A percentile compares a stretch with the other conserved stretches of the same genome.
phyloP scores from a whole-genome alignment of 2,888 invertebrate species.

The Agonopterix arenella region DNA sequence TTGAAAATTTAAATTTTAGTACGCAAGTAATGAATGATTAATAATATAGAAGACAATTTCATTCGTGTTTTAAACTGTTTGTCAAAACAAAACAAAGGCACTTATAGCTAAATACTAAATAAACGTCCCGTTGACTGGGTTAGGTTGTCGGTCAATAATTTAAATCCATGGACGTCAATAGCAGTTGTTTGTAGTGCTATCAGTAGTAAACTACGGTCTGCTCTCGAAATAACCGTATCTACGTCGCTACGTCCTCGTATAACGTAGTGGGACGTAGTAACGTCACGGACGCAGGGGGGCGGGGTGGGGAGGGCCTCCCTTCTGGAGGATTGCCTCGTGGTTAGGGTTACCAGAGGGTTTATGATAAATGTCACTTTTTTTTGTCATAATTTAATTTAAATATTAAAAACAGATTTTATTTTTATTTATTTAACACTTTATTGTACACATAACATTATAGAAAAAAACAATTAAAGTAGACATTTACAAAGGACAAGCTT shows the following conservation, averaged over 20 bases:
- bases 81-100: no score
- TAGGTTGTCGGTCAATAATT: slow-evolving; percentile 26
- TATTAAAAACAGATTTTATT: no score
- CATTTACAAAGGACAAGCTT: no score
- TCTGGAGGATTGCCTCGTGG: not conserved
- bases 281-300: slow-evolving; percentile 23
- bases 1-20: no score
- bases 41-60: no score
- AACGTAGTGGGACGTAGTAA: slow-evolving; percentile 46
- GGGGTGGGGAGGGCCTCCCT: slow-evolving; percentile 8
- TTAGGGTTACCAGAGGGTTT: not conserved
- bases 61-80: no score
- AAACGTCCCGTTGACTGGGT: slow-evolving; percentile 18
- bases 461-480: no score
- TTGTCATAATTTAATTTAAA: not conserved
- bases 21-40: no score
- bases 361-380: not conserved
- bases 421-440: no score
- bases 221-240: slow-evolving; percentile 43
- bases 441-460: no score
- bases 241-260: slow-evolving; percentile 26
- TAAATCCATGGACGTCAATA: slow-evolving; percentile 43
- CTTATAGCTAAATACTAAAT: not conserved
- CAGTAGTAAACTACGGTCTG: slow-evolving; percentile 37
- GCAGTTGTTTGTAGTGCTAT: slow-evolving; percentile 18